phyloP scores from a whole-genome alignment of 2,888 invertebrate species.

The Coecobrya sp. region DNA sequence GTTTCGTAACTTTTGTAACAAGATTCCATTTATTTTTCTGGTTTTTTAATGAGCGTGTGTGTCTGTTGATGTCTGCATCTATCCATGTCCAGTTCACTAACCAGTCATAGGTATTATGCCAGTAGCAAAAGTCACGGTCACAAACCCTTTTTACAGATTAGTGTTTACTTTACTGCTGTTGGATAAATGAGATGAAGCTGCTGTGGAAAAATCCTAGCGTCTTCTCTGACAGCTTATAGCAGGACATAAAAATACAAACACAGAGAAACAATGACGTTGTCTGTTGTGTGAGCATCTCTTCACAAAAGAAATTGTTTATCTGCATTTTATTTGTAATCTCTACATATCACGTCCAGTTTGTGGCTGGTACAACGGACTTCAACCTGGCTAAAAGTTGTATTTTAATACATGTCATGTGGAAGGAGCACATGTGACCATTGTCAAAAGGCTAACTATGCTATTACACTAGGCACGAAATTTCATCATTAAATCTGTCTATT shows the following conservation, averaged over 20 bases:
- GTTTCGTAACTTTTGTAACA: conserved; percentile 61
- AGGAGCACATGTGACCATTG: too few species aligned
- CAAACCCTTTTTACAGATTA: conserved; percentile 16
- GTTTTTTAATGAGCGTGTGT: conserved; percentile 19
- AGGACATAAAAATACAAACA: background rate
- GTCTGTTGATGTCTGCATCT: conserved; percentile 14
- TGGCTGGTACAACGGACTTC: background rate
- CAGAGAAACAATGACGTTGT: too few species aligned
- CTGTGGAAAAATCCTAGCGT: background rate
- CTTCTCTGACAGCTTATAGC: background rate
- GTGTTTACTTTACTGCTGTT: background rate
- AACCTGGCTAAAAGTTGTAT: background rate
- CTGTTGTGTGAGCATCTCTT: background rate
- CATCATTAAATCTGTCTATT: too few species aligned
- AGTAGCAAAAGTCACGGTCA: background rate
- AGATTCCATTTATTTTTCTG: conserved; percentile 41
- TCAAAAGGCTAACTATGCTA: too few species aligned
- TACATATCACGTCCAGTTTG: background rate
- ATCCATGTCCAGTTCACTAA: background rate
- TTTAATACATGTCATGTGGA: too few species aligned
- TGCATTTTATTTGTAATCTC: background rate
- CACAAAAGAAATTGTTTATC: background rate
- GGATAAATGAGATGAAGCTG: background rate
- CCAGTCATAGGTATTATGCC: conserved; percentile 14
- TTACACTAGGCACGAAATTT: too few species aligned